Conservation (phyloP, 2,113 vertebrate species). For the Pseudolaguvia tuberculata region DNA sequence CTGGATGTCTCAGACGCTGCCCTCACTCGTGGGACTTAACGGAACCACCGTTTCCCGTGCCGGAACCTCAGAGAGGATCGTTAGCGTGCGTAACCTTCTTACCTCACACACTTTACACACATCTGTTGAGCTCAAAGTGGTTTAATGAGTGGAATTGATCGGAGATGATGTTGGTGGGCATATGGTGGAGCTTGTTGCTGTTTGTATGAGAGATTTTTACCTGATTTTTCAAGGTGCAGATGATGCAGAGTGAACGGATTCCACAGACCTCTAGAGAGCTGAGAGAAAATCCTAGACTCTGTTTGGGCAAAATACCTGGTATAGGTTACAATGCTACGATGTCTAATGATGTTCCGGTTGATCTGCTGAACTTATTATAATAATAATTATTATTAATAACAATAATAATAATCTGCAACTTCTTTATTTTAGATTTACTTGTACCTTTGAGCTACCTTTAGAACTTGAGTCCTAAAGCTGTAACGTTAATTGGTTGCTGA, state of each 20-base stretch:
- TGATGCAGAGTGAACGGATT: conserved; percentile 17
- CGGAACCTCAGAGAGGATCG: conserved; percentile 85
- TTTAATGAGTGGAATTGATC: neutral
- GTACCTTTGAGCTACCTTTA: too few species aligned
- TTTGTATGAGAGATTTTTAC: neutral
- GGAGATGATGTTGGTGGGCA: neutral
- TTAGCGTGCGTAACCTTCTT: conserved; percentile 73
- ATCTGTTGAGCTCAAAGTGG: conserved; percentile 5
- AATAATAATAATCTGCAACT: neutral
- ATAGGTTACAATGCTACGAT: neutral
- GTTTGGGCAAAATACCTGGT: neutral
- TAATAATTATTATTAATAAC: neutral
- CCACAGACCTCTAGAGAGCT: conserved; percentile 6
- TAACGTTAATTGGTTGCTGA: neutral
- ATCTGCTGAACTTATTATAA: neutral
- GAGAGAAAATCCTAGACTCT: neutral
- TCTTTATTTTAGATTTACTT: neutral
- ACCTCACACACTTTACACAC: conserved; percentile 33
- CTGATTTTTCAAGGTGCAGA: conserved; percentile 30
- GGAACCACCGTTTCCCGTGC: conserved; percentile 79
- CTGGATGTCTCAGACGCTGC: conserved; percentile 89
- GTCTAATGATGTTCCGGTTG: neutral
- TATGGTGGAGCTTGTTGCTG: neutral
- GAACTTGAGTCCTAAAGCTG: too few species aligned
- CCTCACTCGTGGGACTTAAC: conserved; percentile 83